Percentiles rank a stretch among this genome's conserved stretches.
Evolutionary conservation across 2,797 vertebrate genomes (phyloP).

Genomic region (Cynopterus sphinx): DNA sequence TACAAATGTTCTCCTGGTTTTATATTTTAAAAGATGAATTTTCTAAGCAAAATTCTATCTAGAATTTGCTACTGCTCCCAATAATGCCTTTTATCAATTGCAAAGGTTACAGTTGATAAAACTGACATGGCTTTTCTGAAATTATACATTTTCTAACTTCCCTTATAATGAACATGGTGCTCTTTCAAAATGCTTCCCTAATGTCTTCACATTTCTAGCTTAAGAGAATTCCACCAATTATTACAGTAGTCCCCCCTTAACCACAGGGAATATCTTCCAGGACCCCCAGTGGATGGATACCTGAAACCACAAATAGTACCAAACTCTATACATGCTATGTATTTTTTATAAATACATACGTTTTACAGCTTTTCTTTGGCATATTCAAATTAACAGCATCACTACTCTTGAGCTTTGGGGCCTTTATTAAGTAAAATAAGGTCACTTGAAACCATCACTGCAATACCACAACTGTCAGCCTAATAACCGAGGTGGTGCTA

Average conservation of each 20-base stretch:
- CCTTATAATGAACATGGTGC: neutral
- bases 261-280: no score
- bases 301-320: no score
- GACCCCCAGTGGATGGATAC: no score
- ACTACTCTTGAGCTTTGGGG: no score
- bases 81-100: conserved; percentile 61
- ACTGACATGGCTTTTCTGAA: neutral
- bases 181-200: neutral
- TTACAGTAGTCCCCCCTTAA: neutral
- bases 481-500: neutral
- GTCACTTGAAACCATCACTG: no score
- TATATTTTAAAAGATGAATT: neutral
- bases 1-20: neutral
- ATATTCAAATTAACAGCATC: no score
- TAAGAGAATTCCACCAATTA: conserved; percentile 12
- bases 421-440: no score
- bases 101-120: neutral
- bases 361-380: no score
- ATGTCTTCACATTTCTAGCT: neutral
- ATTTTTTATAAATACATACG: no score
- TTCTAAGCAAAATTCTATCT: neutral
- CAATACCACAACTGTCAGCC: neutral
- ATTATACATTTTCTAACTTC: conserved; percentile 20
- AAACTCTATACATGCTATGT: no score
- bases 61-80: neutral